These are phyloP conservation scores for Chroicocephalus ridibundus DNA, from an alignment of 2,113 vertebrate genomes.

Conservation along the genomic window DNA sequence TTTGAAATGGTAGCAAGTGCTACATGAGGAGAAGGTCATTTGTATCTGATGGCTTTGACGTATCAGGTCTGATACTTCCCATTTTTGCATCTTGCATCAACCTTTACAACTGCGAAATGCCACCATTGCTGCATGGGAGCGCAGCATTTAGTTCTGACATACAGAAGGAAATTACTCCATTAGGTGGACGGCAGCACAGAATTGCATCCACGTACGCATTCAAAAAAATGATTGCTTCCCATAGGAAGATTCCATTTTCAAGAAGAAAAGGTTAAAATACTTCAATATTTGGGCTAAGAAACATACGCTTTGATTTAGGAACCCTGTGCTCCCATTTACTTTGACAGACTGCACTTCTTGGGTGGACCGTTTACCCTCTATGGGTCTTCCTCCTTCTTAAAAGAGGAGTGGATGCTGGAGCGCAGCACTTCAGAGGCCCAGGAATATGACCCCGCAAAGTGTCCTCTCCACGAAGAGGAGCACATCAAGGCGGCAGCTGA, in stretches of 20 bases:
- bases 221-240: background rate
- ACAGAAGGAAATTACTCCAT: background rate
- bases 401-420: background rate
- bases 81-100: background rate
- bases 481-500: background rate
- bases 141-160: background rate
- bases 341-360: background rate
- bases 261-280: background rate
- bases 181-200: background rate
- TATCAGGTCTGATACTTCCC: background rate
- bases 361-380: background rate
- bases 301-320: background rate
- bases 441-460: background rate
- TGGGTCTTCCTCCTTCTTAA: background rate
- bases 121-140: background rate
- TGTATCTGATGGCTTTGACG: background rate
- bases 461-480: background rate
- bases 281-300: background rate
- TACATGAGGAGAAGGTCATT: background rate
- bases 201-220: background rate
- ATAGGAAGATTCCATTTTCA: background rate
- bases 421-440: background rate
- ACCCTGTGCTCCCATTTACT: background rate
- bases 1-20: background rate
- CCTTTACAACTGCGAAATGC: background rate